Conservation (phyloP, 2,113 vertebrate genomes). For the Platysteira castanea region DNA sequence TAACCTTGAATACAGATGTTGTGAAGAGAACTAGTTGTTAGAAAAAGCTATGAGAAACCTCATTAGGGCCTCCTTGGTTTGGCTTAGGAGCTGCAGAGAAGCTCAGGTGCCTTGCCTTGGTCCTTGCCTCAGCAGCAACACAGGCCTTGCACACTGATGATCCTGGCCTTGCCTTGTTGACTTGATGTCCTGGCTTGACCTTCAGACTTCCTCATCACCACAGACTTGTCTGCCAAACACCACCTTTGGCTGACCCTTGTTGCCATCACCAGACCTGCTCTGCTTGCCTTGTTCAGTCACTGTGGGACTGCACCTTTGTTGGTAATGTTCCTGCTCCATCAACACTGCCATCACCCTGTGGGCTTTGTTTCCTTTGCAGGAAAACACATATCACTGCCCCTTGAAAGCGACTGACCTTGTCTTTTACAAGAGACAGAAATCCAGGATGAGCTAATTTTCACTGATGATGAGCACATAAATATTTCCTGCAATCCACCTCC, state of each 20-base stretch:
- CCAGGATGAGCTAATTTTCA: not conserved
- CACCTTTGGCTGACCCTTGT: not conserved
- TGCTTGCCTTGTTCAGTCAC: not conserved
- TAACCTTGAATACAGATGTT: not conserved
- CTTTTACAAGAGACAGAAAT: not conserved
- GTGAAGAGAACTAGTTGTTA: not conserved
- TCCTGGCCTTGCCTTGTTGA: not conserved
- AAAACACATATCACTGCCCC: not conserved
- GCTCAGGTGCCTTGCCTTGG: not conserved
- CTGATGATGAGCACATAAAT: not conserved
- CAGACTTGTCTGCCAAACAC: not conserved
- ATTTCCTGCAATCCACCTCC: not conserved
- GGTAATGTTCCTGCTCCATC: no score
- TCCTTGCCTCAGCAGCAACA: not conserved
- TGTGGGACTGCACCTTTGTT: not conserved
- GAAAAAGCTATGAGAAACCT: not conserved
- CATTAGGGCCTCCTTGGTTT: not conserved
- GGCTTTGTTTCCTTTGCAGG: not conserved
- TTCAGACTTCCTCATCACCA: not conserved
- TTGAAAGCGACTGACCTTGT: not conserved
- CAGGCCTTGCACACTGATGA: not conserved
- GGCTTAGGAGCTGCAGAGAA: not conserved
- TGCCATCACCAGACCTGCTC: not conserved
- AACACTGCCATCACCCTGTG: fast-evolving
- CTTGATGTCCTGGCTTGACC: not conserved